Evolutionary conservation across 1,140 invertebrate genomes (phyloP), one percentile per base, ranked within the genome.

Genomic region (Ptiloglossa arizonensis): DNA sequence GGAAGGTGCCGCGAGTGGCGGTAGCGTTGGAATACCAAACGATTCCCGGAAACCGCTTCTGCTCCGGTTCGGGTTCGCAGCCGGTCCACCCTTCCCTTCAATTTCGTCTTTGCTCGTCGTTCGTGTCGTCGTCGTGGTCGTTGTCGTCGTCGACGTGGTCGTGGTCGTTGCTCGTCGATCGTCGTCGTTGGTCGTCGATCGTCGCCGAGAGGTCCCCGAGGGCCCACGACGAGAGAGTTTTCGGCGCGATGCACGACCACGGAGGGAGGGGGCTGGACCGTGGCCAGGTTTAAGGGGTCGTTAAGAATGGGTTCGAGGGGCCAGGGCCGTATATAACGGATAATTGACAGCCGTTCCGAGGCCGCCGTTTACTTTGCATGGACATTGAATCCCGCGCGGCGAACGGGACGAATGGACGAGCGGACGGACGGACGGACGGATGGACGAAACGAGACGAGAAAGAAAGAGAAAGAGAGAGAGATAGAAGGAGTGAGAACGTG

Each of bases 241-340:
- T 85, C 80, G 76, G 46, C 38, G 69, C 73, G 73, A 74, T 74
- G 41, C 60, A 22, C 67, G 60, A 24, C 57, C 44, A 46, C 15
- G 75, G 38, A 56, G 52, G 52, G 46, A 38, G 50, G 59, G 48
- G 50, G 24, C 41, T 46, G 57, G 62, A 24, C 68, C 15, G 44
- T 78, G 70, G 75, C 77, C 66, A 72, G 79, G 66, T 87, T 87
- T 87, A 83, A 87, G 74, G 82, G 81, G 75, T 89, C 89, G 89
- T 88, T 90, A 89, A 90, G 84, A 89, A 88, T 88, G 88, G 87
- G 88, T 90, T 88, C 86, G 86, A 89, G 86, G 35, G 87, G 85
- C 84, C 89, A 86, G 85, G 87, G 87, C 88, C 89, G 90, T 91
- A 91, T 91, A 91, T 91, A 91, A 91, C 90, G 88, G 89, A 91